A percentile compares a stretch with the other conserved stretches of the same genome.
Evolutionary conservation across 1,140 invertebrate species (phyloP).

Genomic region (Neuroterus valhalla): DNA sequence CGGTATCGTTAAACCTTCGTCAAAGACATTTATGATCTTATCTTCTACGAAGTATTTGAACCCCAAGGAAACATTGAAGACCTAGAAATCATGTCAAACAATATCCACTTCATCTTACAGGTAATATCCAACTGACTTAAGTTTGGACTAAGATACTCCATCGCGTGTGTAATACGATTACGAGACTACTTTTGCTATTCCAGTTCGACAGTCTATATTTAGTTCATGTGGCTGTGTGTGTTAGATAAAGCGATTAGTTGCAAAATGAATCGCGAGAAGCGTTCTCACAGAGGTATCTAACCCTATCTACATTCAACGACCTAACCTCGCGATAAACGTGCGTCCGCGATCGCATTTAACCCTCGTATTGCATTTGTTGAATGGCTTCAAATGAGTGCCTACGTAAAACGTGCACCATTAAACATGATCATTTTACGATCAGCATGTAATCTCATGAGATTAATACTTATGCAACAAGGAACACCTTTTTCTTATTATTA

Average conservation of each 20-base stretch:
- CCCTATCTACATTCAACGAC: slow-evolving; percentile 28
- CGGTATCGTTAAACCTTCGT: not conserved
- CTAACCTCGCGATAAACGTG: slow-evolving; percentile 27
- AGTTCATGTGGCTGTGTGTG: not conserved
- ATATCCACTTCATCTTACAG: not conserved
- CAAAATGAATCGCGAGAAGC: slow-evolving; percentile 29
- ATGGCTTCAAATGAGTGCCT: not conserved
- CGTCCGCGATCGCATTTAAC: slow-evolving; percentile 17
- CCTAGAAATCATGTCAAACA: too few relatives aligned
- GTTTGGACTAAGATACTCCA: not conserved
- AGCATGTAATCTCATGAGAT: too few relatives aligned
- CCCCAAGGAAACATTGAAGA: too few relatives aligned
- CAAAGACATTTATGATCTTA: not conserved
- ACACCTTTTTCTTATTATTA: too few relatives aligned
- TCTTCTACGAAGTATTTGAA: too few relatives aligned
- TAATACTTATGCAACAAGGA: too few relatives aligned
- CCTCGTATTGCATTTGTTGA: slow-evolving; percentile 7
- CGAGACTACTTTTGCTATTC: slow-evolving; percentile 1
- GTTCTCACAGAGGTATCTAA: slow-evolving; percentile 26
- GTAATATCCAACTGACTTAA: not conserved
- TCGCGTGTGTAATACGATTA: not conserved
- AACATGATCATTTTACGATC: too few relatives aligned
- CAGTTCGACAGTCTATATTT: not conserved
- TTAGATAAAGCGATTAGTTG: not conserved
- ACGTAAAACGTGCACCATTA: not conserved